Percentiles rank a stretch among this genome's conserved stretches.
These are phyloP conservation scores for Motacilla alba DNA, from an alignment of 2,113 vertebrate genomes.

Conservation along the genomic window DNA sequence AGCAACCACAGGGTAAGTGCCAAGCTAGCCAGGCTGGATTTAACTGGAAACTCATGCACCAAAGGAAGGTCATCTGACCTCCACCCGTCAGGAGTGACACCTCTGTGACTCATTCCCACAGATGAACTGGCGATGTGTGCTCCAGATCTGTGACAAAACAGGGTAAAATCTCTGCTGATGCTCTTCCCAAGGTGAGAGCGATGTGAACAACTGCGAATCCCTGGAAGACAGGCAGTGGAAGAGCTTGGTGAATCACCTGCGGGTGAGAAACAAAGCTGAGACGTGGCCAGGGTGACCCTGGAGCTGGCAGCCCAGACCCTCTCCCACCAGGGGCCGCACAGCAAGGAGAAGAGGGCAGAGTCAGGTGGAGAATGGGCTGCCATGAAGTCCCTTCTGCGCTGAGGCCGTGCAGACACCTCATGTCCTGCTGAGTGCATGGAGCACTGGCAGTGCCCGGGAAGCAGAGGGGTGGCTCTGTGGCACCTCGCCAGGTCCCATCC, in stretches of 20 bases:
- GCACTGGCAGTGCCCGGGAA: fast-evolving
- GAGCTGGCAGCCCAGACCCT: neutral
- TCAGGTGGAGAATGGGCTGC: fast-evolving
- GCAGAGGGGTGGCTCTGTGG: neutral
- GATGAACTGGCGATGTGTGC: neutral
- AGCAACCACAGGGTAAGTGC: neutral
- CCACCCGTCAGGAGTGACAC: fast-evolving
- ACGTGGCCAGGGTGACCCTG: neutral
- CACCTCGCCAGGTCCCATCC: fast-evolving
- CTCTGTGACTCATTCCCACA: fast-evolving
- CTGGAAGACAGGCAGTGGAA: neutral
- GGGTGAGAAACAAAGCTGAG: neutral
- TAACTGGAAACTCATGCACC: neutral
- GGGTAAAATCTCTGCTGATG: neutral
- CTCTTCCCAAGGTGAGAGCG: fast-evolving
- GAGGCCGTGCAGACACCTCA: fast-evolving
- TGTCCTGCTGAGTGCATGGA: fast-evolving
- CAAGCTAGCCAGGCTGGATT: neutral
- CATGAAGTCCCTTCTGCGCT: fast-evolving
- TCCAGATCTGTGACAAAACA: neutral
- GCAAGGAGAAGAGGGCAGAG: neutral
- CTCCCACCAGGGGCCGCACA: neutral
- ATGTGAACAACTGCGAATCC: fast-evolving
- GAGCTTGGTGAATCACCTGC: neutral
- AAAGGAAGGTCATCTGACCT: neutral